Evolutionary conservation across 2,797 vertebrate species (phyloP), one percentile per base, ranked within the genome.

Genomic region (Neosilurus mollespiculum): DNA sequence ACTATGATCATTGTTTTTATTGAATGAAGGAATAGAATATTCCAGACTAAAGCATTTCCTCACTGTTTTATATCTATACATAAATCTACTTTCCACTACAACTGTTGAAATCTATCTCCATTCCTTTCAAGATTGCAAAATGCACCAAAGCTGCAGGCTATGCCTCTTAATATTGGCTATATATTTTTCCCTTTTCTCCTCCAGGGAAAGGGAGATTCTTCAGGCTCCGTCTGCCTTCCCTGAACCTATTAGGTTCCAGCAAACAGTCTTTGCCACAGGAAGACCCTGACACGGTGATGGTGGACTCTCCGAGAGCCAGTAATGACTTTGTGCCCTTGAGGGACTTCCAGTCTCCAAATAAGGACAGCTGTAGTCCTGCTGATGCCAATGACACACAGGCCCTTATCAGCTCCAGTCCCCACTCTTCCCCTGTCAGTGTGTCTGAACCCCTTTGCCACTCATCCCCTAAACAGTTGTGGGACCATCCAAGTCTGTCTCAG

Each of bases 241-340:
- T 99, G 89, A 97, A 96, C 89, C 94, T 99, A 85, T 91, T 99
- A 90, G 96, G 96, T 0, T 95, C 96, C 90, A 95, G 96, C 93
- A 99, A 99, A 90, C 96, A 99, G 84, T 99, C 97, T 51, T 94
- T 99, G 85, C 98, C 97, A 0, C 98, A 99, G 92, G 98, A 99
- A 89, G 98, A 99, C 81, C 98, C 98, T 0, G 98, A 99, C 43
- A 95, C 95, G 22, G 97, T 99, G 78, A 94, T 97, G 87, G 95
- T 99, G 0, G 97, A 99, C 86, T 96, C 96, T 0, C 96, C 96
- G 9, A 97, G 96, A 91, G 96, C 94, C 88, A 96, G 95, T 0
- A 95, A 96, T 64, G 96, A 97, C 89, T 97, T 96, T 0, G 94
- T 96, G 90, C 96, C 97, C 53, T 94, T 97, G 93, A 96, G 96